Evolutionary conservation across 2,888 invertebrate species (phyloP).

Genomic region (Bellardia pandia): DNA sequence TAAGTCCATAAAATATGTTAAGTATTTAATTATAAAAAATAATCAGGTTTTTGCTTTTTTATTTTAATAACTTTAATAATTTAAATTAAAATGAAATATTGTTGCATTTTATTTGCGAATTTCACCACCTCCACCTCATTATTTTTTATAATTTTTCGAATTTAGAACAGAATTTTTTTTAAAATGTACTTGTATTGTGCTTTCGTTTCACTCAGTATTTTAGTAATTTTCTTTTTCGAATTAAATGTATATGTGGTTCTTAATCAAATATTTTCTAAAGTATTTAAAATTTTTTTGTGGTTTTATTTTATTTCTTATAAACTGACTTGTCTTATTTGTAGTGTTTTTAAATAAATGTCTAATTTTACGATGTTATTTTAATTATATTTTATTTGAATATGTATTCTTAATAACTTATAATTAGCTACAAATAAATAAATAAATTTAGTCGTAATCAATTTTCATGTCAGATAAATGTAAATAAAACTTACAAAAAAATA

Average conservation of each 20-base stretch:
- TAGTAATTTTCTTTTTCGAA: slow-evolving; percentile 31
- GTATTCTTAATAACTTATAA: slow-evolving; percentile 50
- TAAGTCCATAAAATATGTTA: slow-evolving; percentile 39
- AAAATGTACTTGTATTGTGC: background rate
- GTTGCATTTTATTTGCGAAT: slow-evolving; percentile 60
- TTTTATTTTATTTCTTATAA: slow-evolving; percentile 51
- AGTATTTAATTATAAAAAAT: slow-evolving; percentile 61
- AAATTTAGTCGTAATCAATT: slow-evolving; percentile 51
- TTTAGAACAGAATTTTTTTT: slow-evolving; percentile 1
- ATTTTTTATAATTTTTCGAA: slow-evolving; percentile 18
- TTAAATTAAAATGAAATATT: slow-evolving; percentile 14
- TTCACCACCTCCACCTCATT: slow-evolving; percentile 65
- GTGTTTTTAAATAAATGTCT: slow-evolving; percentile 22
- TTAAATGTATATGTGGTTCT: background rate
- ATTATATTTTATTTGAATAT: slow-evolving; percentile 47
- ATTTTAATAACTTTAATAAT: slow-evolving; percentile 18
- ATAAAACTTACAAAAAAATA: slow-evolving; percentile 28
- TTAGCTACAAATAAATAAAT: slow-evolving; percentile 42
- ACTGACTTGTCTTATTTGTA: slow-evolving; percentile 63
- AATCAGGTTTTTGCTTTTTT: slow-evolving; percentile 61
- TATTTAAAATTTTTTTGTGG: slow-evolving; percentile 40
- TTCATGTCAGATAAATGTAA: slow-evolving; percentile 45
- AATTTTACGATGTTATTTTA: slow-evolving; percentile 33
- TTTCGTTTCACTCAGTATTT: slow-evolving; percentile 27
- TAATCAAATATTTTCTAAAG: background rate